phyloP scores from a whole-genome alignment of 2,888 invertebrate species.

The Slavum lentiscoides region DNA sequence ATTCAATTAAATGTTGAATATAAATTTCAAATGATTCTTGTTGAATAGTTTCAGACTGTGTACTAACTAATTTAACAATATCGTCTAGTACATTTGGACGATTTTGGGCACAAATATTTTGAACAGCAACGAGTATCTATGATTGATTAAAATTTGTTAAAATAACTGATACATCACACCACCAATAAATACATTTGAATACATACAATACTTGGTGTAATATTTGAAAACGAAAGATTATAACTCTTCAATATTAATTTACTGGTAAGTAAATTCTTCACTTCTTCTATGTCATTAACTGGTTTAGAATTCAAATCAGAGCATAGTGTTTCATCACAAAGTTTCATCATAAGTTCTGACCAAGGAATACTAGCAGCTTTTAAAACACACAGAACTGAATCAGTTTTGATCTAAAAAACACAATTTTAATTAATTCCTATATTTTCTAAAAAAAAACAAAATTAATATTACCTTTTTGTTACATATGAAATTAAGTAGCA shows the following conservation, averaged over 20 bases:
- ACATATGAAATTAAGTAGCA: conserved; percentile 21
- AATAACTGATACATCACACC: background rate
- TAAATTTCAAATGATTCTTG: conserved; percentile 54
- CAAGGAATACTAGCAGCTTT: conserved; percentile 61
- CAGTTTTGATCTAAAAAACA: conserved; percentile 58
- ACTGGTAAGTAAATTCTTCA: conserved; percentile 60
- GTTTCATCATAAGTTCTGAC: conserved; percentile 58
- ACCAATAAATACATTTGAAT: background rate
- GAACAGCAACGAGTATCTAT: conserved; percentile 40
- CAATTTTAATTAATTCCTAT: background rate
- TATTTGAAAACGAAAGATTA: conserved; percentile 59
- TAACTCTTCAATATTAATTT: conserved; percentile 62
- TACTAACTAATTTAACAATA: conserved; percentile 39
- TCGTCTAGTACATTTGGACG: conserved; percentile 29
- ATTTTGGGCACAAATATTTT: conserved; percentile 50
- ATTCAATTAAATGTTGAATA: conserved; percentile 55
- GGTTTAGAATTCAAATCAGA: conserved; percentile 53
- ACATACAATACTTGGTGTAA: conserved; percentile 53
- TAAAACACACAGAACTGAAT: conserved; percentile 59
- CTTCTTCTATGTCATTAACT: conserved; percentile 50
- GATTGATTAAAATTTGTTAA: background rate
- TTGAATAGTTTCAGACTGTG: conserved; percentile 29
- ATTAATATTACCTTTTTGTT: conserved; percentile 41
- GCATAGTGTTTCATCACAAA: conserved; percentile 58
- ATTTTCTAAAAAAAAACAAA: background rate